These are phyloP conservation scores for Mus minutoides DNA, from an alignment of 2,797 vertebrate genomes.

Conservation along the genomic window DNA sequence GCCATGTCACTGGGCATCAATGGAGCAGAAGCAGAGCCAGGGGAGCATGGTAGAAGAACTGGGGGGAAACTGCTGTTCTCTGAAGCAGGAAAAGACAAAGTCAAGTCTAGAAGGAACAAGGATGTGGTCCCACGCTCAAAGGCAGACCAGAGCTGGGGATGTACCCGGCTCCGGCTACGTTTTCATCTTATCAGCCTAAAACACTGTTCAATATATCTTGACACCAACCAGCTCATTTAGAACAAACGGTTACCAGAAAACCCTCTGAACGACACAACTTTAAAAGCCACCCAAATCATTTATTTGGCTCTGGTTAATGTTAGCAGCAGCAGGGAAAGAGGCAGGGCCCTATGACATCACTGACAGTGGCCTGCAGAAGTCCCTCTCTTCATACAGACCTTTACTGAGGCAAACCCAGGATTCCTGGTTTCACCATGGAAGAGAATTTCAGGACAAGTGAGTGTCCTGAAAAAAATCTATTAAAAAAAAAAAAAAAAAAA, in stretches of 20 bases:
- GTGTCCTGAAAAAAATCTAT: not conserved
- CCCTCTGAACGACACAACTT: not conserved
- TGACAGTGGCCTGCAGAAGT: not conserved
- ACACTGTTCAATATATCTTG: not conserved
- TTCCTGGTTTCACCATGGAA: not conserved
- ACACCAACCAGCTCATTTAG: not conserved
- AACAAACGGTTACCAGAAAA: not conserved
- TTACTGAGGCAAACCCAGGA: not conserved
- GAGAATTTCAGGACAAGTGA: not conserved
- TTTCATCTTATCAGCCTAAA: not conserved
- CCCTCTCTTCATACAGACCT: not conserved
- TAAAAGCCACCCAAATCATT: not conserved
- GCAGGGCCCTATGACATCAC: no score
- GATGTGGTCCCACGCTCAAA: not conserved
- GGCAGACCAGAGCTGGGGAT: not conserved
- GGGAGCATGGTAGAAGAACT: conserved; percentile 45
- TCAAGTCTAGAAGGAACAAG: conserved; percentile 1
- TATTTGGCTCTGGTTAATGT: not conserved
- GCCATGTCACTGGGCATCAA: not conserved
- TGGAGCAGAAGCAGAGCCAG: conserved; percentile 30
- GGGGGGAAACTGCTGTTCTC: conserved; percentile 55
- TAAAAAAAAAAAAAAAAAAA: no score
- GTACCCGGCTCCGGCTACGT: not conserved
- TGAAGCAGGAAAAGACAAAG: conserved; percentile 56
- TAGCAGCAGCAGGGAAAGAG: not conserved